Conservation (phyloP, 2,113 vertebrate species). For the Mustelus asterias region DNA sequence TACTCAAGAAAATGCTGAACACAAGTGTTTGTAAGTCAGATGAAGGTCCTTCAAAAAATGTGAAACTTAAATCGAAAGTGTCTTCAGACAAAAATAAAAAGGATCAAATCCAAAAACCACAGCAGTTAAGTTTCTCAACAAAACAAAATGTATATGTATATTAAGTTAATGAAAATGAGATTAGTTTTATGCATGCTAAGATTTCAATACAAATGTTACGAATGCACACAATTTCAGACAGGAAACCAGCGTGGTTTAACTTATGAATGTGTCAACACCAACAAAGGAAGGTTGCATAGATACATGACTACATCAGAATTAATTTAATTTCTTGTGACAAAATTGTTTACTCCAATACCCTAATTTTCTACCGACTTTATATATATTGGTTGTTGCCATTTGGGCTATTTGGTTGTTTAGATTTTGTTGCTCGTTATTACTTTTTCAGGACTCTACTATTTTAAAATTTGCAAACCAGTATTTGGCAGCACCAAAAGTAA, state of each 20-base stretch:
- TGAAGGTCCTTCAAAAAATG: constrained; percentile 17
- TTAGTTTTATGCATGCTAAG: not conserved
- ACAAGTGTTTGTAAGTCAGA: not conserved
- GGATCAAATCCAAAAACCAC: not conserved
- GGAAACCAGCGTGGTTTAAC: not conserved
- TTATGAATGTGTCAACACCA: not conserved
- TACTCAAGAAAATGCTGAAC: not conserved
- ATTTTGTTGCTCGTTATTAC: not conserved
- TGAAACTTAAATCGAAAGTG: not conserved
- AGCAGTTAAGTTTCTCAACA: not conserved
- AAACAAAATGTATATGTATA: not conserved
- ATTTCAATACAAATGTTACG: not conserved
- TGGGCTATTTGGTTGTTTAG: not conserved
- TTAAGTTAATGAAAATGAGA: not conserved
- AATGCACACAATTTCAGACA: not conserved
- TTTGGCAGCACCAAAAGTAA: too few relatives aligned
- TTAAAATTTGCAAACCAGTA: not conserved
- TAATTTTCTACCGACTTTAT: not conserved
- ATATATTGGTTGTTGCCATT: not conserved
- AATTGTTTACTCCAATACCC: not conserved
- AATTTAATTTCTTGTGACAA: not conserved
- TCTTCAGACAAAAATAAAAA: not conserved
- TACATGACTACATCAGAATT: not conserved
- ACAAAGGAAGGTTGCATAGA: not conserved
- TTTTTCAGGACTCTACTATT: not conserved